Percentiles rank a stretch among this genome's conserved stretches.
phyloP scores from a whole-genome alignment of 2,888 invertebrate species.

The Erebia ligea region DNA sequence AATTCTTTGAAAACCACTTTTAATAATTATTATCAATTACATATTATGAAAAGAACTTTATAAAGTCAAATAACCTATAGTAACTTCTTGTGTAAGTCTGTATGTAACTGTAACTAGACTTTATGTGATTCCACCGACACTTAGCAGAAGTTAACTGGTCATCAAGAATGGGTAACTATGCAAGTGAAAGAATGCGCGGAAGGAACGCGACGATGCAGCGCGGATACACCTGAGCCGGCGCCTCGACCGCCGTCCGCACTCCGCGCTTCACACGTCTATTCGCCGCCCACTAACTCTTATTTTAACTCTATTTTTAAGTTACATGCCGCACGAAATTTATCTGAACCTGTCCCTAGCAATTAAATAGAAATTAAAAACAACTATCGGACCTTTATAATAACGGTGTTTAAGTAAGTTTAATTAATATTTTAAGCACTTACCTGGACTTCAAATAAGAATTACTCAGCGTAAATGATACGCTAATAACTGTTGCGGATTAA shows the following conservation, averaged over 20 bases:
- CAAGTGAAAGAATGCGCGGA: background rate
- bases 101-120: background rate
- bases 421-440: constrained; percentile 1
- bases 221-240: constrained; percentile 39
- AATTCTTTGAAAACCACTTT: background rate
- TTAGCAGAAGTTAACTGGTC: background rate
- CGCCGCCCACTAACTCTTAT: constrained; percentile 34
- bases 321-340: constrained; percentile 39
- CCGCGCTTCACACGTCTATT: constrained; percentile 27
- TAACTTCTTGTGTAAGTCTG: background rate
- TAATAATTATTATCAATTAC: background rate
- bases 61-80: background rate
- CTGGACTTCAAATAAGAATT: background rate
- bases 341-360: constrained; percentile 20
- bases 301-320: constrained; percentile 46
- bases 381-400: background rate
- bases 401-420: background rate
- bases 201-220: constrained; percentile 29
- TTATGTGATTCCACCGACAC: background rate
- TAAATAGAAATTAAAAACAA: background rate
- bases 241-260: constrained; percentile 27
- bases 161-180: constrained; percentile 7
- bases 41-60: background rate
- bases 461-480: constrained; percentile 4
- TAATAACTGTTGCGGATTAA: no score